A percentile compares a stretch with the other conserved stretches of the same genome.
Evolutionary conservation across 1,140 invertebrate genomes (phyloP).

Genomic region (Holotrichia oblita): DNA sequence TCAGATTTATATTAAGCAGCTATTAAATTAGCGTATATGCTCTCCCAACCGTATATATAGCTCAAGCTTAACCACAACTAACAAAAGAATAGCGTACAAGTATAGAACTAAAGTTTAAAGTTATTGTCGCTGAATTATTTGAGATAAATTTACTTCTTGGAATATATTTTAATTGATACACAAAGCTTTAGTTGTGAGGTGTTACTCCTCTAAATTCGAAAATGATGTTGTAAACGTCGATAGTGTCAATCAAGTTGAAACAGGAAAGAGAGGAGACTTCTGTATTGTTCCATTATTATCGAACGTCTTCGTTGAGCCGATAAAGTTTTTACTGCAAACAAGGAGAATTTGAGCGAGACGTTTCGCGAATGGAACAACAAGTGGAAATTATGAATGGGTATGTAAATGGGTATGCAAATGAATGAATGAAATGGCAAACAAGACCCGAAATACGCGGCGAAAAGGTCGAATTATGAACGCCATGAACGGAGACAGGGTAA

Average conservation of each 20-base stretch:
- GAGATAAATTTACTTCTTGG: too few species aligned
- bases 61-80: too few species aligned
- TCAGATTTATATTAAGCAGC: too few species aligned
- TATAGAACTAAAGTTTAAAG: too few species aligned
- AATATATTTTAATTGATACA: too few species aligned
- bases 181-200: too few species aligned
- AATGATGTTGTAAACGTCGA: background rate
- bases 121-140: too few species aligned
- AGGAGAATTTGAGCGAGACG: background rate
- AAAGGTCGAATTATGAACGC: background rate
- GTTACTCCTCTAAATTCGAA: background rate
- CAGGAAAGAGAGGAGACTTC: background rate
- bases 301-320: background rate
- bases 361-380: constrained; percentile 11
- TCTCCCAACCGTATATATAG: too few species aligned
- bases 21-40: too few species aligned
- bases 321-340: background rate
- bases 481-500: background rate
- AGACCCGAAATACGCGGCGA: background rate
- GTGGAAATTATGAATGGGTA: constrained; percentile 9
- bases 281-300: background rate
- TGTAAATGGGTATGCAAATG: constrained; percentile 12
- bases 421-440: constrained; percentile 13
- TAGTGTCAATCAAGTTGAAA: background rate
- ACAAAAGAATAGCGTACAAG: too few species aligned